phyloP scores from a whole-genome alignment of 2,113 vertebrate species.

The Macquaria australasica region DNA sequence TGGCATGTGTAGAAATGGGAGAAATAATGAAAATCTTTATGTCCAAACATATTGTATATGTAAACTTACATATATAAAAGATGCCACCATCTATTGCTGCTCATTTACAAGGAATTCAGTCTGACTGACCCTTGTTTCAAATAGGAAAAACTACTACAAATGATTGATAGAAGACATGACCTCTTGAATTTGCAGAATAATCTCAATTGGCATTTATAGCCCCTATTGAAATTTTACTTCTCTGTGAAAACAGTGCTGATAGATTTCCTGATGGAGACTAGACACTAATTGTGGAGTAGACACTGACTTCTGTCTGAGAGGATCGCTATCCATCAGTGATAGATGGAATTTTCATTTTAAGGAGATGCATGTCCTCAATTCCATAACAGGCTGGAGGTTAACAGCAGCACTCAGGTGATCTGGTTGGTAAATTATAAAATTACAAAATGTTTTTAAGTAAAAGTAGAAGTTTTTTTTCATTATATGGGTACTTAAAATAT shows the following conservation, averaged over 20 bases:
- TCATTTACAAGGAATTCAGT: neutral
- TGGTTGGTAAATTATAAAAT: neutral
- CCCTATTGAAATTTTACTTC: neutral
- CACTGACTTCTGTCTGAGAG: neutral
- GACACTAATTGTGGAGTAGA: conserved; percentile 1
- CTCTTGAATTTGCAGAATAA: neutral
- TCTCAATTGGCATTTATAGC: neutral
- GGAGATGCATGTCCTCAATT: neutral
- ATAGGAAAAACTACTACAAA: neutral
- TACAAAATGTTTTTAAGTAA: too few species aligned
- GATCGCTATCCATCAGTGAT: neutral
- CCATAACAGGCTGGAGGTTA: neutral
- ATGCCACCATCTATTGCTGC: neutral
- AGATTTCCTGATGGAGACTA: conserved; percentile 3
- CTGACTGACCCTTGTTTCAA: neutral
- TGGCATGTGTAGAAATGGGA: neutral
- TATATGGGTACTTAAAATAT: neutral
- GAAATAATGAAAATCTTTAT: neutral
- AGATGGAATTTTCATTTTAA: neutral
- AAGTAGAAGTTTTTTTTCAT: neutral
- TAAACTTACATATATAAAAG: neutral
- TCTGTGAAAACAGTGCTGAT: neutral
- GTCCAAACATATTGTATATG: neutral
- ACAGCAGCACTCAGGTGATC: neutral
- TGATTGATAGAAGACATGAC: neutral